A percentile compares a stretch with the other conserved stretches of the same genome.
Evolutionary conservation across 1,140 invertebrate species (phyloP).

Genomic region (Chrysopa pallens): DNA sequence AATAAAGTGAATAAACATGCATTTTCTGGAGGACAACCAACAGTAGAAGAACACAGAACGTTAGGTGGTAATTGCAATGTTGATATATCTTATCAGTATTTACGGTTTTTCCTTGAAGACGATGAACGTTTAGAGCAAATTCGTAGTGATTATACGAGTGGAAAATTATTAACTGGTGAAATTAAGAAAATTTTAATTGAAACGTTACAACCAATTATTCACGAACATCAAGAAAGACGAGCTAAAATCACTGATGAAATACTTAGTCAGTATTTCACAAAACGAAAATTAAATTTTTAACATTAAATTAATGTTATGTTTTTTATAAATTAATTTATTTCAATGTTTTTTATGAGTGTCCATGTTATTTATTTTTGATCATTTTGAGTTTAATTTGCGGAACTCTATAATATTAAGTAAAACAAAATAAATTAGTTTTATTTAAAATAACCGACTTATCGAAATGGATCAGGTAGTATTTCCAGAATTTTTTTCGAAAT

Average conservation of each 20-base stretch:
- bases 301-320: no score
- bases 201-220: slow-evolving; percentile 51
- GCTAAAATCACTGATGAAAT: slow-evolving; percentile 72
- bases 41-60: slow-evolving; percentile 81
- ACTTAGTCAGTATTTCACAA: slow-evolving; percentile 67
- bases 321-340: no score
- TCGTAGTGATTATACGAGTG: slow-evolving; percentile 68
- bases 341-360: no score
- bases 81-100: slow-evolving; percentile 91
- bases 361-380: no score
- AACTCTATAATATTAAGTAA: no score
- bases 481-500: no score
- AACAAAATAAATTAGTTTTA: no score
- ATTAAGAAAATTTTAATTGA: slow-evolving; percentile 85
- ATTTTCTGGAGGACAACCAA: slow-evolving; percentile 89
- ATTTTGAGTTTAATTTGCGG: no score
- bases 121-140: slow-evolving; percentile 70
- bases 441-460: no score
- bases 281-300: slow-evolving; percentile 53
- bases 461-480: no score
- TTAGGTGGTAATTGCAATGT: slow-evolving; percentile 89
- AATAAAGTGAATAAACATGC: slow-evolving; percentile 98
- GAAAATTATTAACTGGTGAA: slow-evolving; percentile 82
- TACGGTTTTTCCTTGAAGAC: slow-evolving; percentile 91
- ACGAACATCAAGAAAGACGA: slow-evolving; percentile 64